Base-by-base conservation (phyloP, 2,888 invertebrate species). In the Synergus laeviventris region DNA sequence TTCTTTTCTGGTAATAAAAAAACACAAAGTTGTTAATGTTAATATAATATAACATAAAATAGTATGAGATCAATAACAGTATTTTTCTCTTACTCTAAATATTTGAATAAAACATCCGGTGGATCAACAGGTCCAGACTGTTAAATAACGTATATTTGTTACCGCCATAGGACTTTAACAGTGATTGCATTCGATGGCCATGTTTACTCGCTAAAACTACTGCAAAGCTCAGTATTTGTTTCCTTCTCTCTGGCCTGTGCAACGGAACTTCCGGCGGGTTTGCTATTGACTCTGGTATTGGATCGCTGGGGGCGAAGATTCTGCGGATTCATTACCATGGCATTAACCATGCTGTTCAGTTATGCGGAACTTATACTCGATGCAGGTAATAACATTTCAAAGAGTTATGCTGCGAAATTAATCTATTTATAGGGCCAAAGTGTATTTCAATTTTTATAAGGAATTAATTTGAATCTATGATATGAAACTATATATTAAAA, bases 171-270 rank as follows among this genome's bases (percentile, higher is more conserved):
- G 92, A 95, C 96, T 94, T 93, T 95, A 16, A 96, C 96, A 73
- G 95, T 96, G 0, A 89, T 97, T 84, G 95, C 96, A 0, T 97
- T 97, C 89, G 97, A 97, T 87, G 96, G 96, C 0, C 97, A 97
- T 88, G 96, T 97, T 9, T 93, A 97, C 86, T 97, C 97, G 84
- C 95, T 97, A 0, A 96, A 96, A 0, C 94, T 96, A 0, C 91
- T 97, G 42, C 96, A 96, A 0, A 91, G 96, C 86, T 95, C 96
- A 83, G 94, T 97, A 4, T 97, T 97, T 89, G 89, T 96, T 66
- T 97, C 97, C 0, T 97, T 97, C 88, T 96, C 97, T 0, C 93
- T 97, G 11, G 96, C 97, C 0, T 95, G 95, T 2, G 94, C 95
- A 7, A 96, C 97, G 0, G 97, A 97, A 88, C 91, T 97, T 74